phyloP scores from a whole-genome alignment of 2,888 invertebrate species.

The Automeris io region DNA sequence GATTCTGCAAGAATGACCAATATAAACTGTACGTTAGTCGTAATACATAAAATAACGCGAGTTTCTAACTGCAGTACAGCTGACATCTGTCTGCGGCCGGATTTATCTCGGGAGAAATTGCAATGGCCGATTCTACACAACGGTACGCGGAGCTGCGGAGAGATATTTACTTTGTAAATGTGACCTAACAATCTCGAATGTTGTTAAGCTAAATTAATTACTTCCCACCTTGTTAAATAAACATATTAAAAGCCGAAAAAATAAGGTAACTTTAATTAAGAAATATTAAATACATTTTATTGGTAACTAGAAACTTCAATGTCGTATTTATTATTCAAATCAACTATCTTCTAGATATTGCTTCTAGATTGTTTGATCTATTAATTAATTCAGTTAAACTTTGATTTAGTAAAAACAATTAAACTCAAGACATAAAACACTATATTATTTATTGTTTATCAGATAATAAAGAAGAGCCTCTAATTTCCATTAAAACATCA shows the following conservation, averaged over 20 bases:
- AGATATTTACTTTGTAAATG: conserved; percentile 56
- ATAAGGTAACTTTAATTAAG: too few relatives aligned
- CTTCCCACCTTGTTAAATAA: conserved; percentile 34
- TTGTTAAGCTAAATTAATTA: conserved; percentile 55
- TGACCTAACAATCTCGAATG: conserved; percentile 55
- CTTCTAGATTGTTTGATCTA: too few relatives aligned
- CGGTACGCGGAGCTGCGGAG: conserved; percentile 21
- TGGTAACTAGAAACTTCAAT: too few relatives aligned
- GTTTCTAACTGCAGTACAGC: conserved; percentile 40
- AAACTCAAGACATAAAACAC: too few relatives aligned
- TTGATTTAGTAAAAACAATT: too few relatives aligned
- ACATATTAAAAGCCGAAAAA: not conserved
- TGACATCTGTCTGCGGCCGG: conserved; percentile 63
- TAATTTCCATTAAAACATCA: conserved; percentile 21
- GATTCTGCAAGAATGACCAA: conserved; percentile 4
- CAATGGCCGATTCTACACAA: conserved; percentile 37
- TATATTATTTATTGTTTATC: not conserved
- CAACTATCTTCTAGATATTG: too few relatives aligned
- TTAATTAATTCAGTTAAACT: too few relatives aligned
- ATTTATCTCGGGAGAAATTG: conserved; percentile 70
- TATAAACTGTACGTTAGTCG: conserved; percentile 11
- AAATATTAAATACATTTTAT: too few relatives aligned
- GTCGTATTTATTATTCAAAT: too few relatives aligned
- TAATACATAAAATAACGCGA: conserved; percentile 33
- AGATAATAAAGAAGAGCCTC: not conserved